Evolutionary conservation across 92 coral and sea anemone genomes (phyloP).

Genomic region (Zoanthus sociatus): DNA sequence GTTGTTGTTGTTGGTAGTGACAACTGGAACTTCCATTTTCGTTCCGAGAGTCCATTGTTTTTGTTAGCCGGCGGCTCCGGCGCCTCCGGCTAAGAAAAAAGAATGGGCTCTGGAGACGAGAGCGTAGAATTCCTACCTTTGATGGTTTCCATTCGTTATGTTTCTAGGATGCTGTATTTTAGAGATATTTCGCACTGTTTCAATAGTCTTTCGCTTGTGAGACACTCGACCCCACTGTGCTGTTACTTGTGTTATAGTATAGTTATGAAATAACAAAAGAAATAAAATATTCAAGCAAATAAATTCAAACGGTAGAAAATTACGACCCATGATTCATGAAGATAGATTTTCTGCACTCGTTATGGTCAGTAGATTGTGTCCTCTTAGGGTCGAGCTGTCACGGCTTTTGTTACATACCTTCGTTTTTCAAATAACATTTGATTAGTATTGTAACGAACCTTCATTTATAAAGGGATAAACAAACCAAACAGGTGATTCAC

Average conservation of each 20-base stretch:
- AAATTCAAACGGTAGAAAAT: neutral
- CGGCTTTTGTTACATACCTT: neutral
- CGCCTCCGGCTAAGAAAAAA: too few relatives aligned
- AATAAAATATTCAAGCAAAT: neutral
- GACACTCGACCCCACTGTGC: neutral
- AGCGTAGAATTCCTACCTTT: too few relatives aligned
- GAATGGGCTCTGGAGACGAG: too few relatives aligned
- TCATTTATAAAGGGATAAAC: neutral
- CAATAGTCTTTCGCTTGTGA: neutral
- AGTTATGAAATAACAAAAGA: neutral
- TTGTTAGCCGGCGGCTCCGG: too few relatives aligned
- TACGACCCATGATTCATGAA: neutral
- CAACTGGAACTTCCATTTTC: too few relatives aligned
- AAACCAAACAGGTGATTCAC: neutral
- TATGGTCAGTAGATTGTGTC: neutral
- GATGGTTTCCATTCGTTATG: neutral
- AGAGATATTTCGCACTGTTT: neutral
- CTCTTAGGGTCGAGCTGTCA: neutral
- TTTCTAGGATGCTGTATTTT: neutral
- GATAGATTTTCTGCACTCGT: neutral
- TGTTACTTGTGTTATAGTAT: neutral
- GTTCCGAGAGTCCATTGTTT: too few relatives aligned
- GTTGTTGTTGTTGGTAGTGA: too few relatives aligned
- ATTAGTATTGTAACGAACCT: neutral
- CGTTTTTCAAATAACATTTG: neutral